Base-by-base conservation (phyloP, 30 jellyfish, hydroid and myxozoan species). In the Pelagia noctiluca region DNA sequence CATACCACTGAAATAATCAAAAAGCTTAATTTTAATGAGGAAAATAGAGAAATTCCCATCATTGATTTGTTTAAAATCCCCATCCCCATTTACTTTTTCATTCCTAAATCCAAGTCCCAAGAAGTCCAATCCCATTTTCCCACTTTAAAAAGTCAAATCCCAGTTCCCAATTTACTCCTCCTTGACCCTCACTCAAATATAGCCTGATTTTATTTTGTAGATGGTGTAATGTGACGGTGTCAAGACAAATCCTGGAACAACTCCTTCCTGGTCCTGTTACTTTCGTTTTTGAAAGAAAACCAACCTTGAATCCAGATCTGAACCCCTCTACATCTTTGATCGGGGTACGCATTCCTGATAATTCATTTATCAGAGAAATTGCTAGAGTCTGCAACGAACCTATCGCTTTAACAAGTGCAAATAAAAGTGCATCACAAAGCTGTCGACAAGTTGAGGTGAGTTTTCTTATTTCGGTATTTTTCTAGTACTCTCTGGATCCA, bases 181-280 rank as follows among this genome's bases (percentile, higher is more conserved):
- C n/a, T n/a, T n/a, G n/a, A n/a, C n/a, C n/a, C n/a, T n/a, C n/a
- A n/a, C n/a, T n/a, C n/a, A n/a, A n/a, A n/a, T 11, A 61, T 18
- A 18, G 23, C 31, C 75, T 25, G n/a, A 22, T 42, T 54, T 16
- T 80, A 24, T 46, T 10, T 72, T 68, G 18, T 57, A 92, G 98
- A 74, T 92, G 98, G 98, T 85, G 98, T 50, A 72, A 78, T 63
- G 98, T 92, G 12, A 92, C 95, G 19, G 89, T 92, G 25, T 71
- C 95, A 10, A 60, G 30, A 28, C 78, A 76, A 3, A 22, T 85
- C 24, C 85, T 92, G 0, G 50, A 80, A 29, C 96, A 92, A 37
- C 90, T 92, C n/a, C 89, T 92, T 8, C 98, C 98, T 42, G 98
- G 98, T 1, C 95, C 98, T 11, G 98, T 92, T 26, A 92, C 98